phyloP scores from a whole-genome alignment of 2,113 vertebrate genomes.

The Calyptomena viridis region DNA sequence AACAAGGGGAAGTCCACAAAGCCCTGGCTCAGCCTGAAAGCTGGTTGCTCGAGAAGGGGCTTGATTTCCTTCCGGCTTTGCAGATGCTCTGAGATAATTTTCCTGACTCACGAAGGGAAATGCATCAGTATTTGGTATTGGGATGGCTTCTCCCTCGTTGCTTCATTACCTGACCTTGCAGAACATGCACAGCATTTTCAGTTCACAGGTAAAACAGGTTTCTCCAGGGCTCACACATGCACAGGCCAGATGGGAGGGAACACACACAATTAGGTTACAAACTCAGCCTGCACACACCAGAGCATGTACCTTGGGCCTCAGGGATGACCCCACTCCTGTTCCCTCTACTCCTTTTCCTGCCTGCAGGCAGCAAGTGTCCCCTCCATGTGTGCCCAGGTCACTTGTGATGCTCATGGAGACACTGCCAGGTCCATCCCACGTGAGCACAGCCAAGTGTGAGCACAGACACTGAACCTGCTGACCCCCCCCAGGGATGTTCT shows the following conservation, averaged over 20 bases:
- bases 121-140: accelerated
- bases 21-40: not conserved
- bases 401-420: accelerated
- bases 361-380: not conserved
- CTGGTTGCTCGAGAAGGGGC: not conserved
- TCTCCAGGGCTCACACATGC: not conserved
- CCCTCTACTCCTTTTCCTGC: not conserved
- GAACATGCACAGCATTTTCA: not conserved
- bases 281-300: not conserved
- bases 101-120: not conserved
- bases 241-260: not conserved
- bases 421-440: accelerated
- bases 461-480: accelerated
- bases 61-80: not conserved
- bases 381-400: accelerated
- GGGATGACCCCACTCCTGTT: accelerated
- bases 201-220: not conserved
- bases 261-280: not conserved
- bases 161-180: not conserved
- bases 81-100: not conserved
- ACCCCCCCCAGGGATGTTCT: accelerated
- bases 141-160: not conserved
- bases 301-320: not conserved
- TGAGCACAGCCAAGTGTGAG: accelerated
- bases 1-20: not conserved